These are phyloP conservation scores for Agapornis roseicollis DNA, from an alignment of 2,113 vertebrate species.

Conservation along the genomic window DNA sequence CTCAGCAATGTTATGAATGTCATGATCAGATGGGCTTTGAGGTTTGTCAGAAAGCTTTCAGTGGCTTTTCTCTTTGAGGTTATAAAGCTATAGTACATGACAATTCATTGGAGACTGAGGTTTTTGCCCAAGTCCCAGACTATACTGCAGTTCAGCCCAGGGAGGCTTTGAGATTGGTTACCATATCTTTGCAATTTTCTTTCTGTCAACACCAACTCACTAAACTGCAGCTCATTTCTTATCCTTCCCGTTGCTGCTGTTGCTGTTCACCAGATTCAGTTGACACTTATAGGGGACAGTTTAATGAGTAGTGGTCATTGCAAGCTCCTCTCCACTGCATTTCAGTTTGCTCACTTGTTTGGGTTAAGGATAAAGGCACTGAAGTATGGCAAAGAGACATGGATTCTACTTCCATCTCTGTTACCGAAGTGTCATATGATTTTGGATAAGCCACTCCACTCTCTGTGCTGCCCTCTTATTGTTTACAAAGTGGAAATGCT, in stretches of 20 bases:
- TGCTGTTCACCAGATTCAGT: background rate
- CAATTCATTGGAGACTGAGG: background rate
- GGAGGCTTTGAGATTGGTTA: background rate
- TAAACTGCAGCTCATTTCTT: background rate
- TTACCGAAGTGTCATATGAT: background rate
- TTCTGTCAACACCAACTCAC: rapidly evolving
- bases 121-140: background rate
- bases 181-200: background rate
- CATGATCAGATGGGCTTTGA: background rate
- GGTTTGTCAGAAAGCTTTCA: background rate
- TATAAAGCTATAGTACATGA: background rate
- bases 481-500: background rate
- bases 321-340: background rate
- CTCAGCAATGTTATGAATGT: background rate
- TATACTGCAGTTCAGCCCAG: background rate
- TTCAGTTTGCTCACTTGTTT: background rate
- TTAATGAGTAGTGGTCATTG: background rate
- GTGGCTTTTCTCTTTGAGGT: background rate
- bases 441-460: background rate
- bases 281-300: background rate
- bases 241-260: background rate
- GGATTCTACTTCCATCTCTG: background rate
- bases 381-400: rapidly evolving
- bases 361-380: background rate
- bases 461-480: background rate